A percentile compares a stretch with the other conserved stretches of the same genome.
Conservation (phyloP, 1,140 invertebrate genomes). For the Macrocentrus cingulum region DNA sequence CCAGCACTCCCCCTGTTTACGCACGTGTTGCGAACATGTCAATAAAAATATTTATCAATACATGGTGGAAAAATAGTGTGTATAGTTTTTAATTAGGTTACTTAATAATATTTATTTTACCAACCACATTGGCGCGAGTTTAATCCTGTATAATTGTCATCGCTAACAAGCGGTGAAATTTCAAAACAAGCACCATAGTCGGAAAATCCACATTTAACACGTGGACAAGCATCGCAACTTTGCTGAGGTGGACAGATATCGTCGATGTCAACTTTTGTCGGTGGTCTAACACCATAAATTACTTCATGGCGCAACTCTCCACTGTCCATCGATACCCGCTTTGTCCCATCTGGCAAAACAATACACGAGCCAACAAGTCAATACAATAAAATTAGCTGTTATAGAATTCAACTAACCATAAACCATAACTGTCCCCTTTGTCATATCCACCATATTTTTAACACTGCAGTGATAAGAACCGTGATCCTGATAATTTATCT, state of each 20-base stretch:
- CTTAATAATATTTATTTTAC: slow-evolving; percentile 25
- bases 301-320: slow-evolving; percentile 33
- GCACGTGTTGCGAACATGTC: slow-evolving; percentile 1
- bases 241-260: slow-evolving; percentile 57
- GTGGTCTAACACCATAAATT: slow-evolving; percentile 55
- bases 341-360: slow-evolving; percentile 34
- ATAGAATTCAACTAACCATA: no score
- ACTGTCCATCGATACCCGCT: slow-evolving; percentile 26
- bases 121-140: slow-evolving; percentile 45
- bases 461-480: slow-evolving; percentile 80
- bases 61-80: not conserved
- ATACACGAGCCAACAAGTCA: no score
- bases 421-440: slow-evolving; percentile 74
- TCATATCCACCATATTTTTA: slow-evolving; percentile 78
- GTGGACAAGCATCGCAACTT: slow-evolving; percentile 53
- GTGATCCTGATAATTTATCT: slow-evolving; percentile 67
- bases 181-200: slow-evolving; percentile 40
- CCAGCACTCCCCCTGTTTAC: slow-evolving; percentile 78
- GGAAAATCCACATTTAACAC: slow-evolving; percentile 50
- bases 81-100: not conserved
- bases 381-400: no score
- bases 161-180: slow-evolving; percentile 41
- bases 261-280: slow-evolving; percentile 53
- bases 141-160: slow-evolving; percentile 43
- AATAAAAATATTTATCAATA: not conserved